Base-by-base conservation (phyloP, 2,113 vertebrate species). In the Chelonoidis abingdonii region DNA sequence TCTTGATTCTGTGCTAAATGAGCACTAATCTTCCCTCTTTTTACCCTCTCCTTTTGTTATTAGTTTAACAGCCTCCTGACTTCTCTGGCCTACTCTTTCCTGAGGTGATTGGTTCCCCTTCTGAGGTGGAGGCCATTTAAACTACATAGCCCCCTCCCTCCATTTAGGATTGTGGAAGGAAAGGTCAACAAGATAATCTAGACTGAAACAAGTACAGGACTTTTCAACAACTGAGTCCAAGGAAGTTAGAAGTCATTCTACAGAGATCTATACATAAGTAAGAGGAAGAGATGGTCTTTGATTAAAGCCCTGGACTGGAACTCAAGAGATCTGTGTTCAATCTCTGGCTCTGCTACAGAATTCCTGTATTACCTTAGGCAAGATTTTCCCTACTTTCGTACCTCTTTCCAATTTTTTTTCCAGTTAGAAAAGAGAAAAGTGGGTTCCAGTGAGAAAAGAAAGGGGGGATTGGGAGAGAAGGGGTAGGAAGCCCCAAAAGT, bases 131-230 rank as follows among this genome's bases (percentile, higher is more conserved):
- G 57, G 57, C 57, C 25, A 25, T 56, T 24, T 24, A 56, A 56
- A 56, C 54, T 56, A 56, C 9, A 56, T 24, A 56, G 54, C 54
- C 54, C 27, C 27, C 57, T 59, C 11, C 57, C 10, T 59, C 54
- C 24, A 41, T 69, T 84, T 91, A 92, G 81, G 52, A 38, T 80
- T 82, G 86, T 62, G 83, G 59, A 84, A n/a, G 86, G 93, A 88
- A 89, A 56, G 5, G 57, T 8, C 50, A 59, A 14, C 47, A 14
- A 86, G 47, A 49, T 79, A 22, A 75, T 24, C 1, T 44, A 38
- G 44, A 49, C 9, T 65, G 38, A 83, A 92, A 56, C 10, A 93
- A 89, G 52, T 41, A 59, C 44, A 93, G 69, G 93, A 12, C 25
- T 95, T 91, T 95, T 80, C 86, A 80, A 56, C 24, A 84, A 8